Conservation (phyloP, 1,140 invertebrate genomes). For the Babylonia areolata region DNA sequence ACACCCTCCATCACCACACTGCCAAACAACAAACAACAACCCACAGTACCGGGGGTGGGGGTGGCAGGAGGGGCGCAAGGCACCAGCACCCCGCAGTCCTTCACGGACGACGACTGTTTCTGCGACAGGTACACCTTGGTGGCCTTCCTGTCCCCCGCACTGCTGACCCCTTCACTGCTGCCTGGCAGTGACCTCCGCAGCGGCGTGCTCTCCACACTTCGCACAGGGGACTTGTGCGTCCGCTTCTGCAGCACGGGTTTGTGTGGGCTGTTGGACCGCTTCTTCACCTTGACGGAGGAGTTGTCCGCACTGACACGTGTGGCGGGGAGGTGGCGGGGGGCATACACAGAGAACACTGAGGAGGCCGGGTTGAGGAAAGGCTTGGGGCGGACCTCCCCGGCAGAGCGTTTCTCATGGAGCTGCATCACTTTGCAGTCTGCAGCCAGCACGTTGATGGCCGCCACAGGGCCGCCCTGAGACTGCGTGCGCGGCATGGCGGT, state of each 20-base stretch:
- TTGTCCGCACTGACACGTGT: not conserved
- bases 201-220: not conserved
- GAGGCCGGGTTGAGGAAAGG: not conserved
- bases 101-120: constrained; percentile 63
- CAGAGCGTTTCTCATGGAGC: not conserved
- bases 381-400: not conserved
- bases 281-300: not conserved
- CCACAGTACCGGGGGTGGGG: constrained; percentile 62
- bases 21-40: not conserved
- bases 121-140: constrained; percentile 69
- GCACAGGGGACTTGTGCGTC: not conserved
- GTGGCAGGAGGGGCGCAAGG: constrained; percentile 73
- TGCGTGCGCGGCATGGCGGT: not conserved
- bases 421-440: constrained; percentile 22
- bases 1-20: not conserved
- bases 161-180: not conserved
- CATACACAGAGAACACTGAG: not conserved
- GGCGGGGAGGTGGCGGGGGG: not conserved
- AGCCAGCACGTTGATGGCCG: constrained; percentile 4
- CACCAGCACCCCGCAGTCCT: constrained; percentile 60
- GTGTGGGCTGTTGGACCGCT: not conserved
- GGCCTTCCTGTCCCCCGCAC: constrained; percentile 39
- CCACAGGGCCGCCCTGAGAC: not conserved
- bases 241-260: constrained; percentile 10
- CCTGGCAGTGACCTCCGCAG: not conserved